A percentile compares a stretch with the other conserved stretches of the same genome.
Evolutionary conservation across 2,113 vertebrate genomes (phyloP).

Genomic region (Orthonyx spaldingii): DNA sequence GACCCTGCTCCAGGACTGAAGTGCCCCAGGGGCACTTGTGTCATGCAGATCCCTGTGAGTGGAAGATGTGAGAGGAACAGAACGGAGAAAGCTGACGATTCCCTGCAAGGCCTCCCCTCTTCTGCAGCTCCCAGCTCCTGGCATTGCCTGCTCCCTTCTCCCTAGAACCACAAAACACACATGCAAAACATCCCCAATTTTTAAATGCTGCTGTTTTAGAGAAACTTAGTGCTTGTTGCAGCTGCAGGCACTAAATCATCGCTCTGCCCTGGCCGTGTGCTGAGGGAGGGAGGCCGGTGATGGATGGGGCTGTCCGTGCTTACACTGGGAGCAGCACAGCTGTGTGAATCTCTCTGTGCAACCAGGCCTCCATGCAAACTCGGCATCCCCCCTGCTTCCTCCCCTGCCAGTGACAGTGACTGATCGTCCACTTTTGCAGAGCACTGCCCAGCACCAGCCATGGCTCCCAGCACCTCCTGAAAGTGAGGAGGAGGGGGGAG

Average conservation of each 20-base stretch:
- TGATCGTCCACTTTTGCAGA: constrained; percentile 55
- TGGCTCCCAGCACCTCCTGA: background rate
- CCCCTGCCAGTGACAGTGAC: constrained; percentile 54
- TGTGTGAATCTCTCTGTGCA: constrained; percentile 51
- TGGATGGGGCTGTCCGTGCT: constrained; percentile 74
- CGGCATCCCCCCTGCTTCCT: constrained; percentile 12
- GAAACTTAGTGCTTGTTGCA: constrained; percentile 42
- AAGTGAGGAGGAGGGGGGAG: background rate
- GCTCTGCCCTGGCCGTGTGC: constrained; percentile 32
- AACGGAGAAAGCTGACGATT: background rate
- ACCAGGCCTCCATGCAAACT: constrained; percentile 50
- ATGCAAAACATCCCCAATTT: constrained; percentile 24
- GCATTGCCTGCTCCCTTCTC: background rate
- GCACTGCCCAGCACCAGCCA: constrained; percentile 30
- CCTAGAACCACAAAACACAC: background rate
- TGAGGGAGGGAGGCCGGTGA: constrained; percentile 67
- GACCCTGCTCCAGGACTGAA: background rate
- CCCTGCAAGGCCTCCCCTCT: background rate
- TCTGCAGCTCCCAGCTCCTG: background rate
- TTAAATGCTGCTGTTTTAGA: constrained; percentile 52
- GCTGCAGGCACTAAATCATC: constrained; percentile 77
- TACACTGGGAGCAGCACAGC: constrained; percentile 69
- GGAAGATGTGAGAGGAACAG: background rate
- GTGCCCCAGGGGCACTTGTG: background rate
- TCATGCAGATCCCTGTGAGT: background rate